Conservation (phyloP, 35 echinoderm and acorn worm species). For the Ophioderma brevispina region DNA sequence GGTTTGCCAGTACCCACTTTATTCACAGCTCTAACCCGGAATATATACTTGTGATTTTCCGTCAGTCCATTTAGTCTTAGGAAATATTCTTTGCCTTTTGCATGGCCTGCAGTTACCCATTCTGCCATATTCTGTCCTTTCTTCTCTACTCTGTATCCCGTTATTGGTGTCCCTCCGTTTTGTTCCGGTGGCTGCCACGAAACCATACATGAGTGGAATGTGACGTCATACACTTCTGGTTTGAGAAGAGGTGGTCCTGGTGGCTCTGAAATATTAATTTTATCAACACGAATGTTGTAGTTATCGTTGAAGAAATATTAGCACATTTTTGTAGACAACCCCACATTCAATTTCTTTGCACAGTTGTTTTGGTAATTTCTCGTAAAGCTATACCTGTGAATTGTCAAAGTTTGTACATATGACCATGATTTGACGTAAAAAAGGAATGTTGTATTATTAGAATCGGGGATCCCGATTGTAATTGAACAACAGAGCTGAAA, state of each 20-base stretch:
- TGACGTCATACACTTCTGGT: neutral
- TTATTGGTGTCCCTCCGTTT: neutral
- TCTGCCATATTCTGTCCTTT: neutral
- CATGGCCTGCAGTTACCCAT: neutral
- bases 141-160: neutral
- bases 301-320: too few relatives aligned
- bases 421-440: too few relatives aligned
- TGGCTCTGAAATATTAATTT: neutral
- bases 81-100: neutral
- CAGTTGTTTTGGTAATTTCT: too few relatives aligned
- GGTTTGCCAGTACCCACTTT: neutral
- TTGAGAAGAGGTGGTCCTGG: neutral
- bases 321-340: too few relatives aligned
- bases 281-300: too few relatives aligned
- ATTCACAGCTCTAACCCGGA: neutral
- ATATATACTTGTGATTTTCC: neutral
- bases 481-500: too few relatives aligned
- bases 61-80: neutral
- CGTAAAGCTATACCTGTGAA: too few relatives aligned
- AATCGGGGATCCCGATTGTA: too few relatives aligned
- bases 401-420: too few relatives aligned
- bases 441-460: too few relatives aligned
- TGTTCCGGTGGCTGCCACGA: neutral
- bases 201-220: neutral
- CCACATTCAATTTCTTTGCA: too few relatives aligned